Evolutionary conservation across 1,140 invertebrate species (phyloP).

Genomic region (Panagrolaimus sp.): DNA sequence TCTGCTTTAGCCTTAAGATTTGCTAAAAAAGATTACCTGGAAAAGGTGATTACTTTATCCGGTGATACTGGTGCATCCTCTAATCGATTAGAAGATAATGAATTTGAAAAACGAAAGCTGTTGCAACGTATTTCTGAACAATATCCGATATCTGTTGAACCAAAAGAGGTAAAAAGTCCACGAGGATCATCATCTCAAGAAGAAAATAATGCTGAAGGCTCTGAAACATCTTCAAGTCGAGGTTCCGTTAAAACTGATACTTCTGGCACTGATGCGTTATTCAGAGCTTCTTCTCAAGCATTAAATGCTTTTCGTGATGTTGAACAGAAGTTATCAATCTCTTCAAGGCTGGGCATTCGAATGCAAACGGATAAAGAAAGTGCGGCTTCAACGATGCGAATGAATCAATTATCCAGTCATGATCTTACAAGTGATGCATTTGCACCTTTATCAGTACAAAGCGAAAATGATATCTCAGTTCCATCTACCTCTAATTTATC

Average conservation of each 20-base stretch:
- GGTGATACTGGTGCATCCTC: background rate
- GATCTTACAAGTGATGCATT: no score
- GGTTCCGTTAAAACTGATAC: background rate
- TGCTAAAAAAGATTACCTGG: constrained; percentile 4
- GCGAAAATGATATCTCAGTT: background rate
- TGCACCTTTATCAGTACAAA: background rate
- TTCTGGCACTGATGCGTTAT: background rate
- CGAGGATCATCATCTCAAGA: background rate
- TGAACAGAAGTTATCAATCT: background rate
- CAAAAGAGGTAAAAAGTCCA: background rate
- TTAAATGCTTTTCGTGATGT: constrained; percentile 3
- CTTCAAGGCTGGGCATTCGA: background rate
- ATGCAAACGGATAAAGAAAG: background rate
- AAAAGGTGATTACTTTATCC: background rate
- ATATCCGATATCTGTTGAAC: background rate
- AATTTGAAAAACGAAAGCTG: background rate
- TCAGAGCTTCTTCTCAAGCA: background rate
- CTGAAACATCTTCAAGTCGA: background rate
- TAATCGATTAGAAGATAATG: background rate
- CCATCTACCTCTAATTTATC: background rate
- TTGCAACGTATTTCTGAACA: background rate
- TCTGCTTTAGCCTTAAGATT: constrained; percentile 1
- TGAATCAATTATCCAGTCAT: no score
- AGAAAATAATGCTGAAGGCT: background rate
- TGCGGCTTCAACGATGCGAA: background rate